These are phyloP conservation scores for Champsocephalus gunnari DNA, from an alignment of 2,797 vertebrate genomes.

Conservation along the genomic window DNA sequence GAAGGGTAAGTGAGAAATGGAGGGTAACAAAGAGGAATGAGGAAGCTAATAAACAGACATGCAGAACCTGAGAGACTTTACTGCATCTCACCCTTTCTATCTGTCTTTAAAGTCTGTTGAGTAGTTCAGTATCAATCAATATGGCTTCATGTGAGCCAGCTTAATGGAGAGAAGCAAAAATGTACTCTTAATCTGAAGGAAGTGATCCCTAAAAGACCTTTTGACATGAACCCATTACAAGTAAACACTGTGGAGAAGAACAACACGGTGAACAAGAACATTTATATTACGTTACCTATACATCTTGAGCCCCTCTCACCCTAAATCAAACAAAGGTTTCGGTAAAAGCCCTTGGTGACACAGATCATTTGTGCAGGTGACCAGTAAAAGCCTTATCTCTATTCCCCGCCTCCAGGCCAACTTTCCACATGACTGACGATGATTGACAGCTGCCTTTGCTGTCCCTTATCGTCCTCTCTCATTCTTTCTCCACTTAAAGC, in stretches of 20 bases:
- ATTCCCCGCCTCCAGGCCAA: conserved; percentile 3
- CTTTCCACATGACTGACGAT: conserved; percentile 25
- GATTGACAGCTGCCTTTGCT: conserved; percentile 45
- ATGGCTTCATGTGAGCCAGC: conserved; percentile 24
- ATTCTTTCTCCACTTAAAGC: not conserved
- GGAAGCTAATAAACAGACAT: conserved; percentile 21
- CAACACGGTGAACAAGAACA: not conserved
- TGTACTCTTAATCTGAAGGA: conserved; percentile 15
- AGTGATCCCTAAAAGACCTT: conserved; percentile 24
- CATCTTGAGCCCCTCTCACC: conserved; percentile 1
- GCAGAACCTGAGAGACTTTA: conserved; percentile 19
- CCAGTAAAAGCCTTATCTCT: conserved; percentile 7
- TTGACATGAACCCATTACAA: conserved; percentile 10
- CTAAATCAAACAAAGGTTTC: conserved; percentile 12
- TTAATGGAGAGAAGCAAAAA: conserved; percentile 28
- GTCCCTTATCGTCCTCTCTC: conserved; percentile 1
- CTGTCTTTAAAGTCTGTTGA: conserved; percentile 15
- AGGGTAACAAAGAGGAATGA: not conserved
- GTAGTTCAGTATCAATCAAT: conserved; percentile 42
- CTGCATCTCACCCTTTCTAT: conserved; percentile 17
- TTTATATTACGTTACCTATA: not conserved
- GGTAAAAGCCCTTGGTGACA: not conserved
- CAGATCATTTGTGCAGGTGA: conserved; percentile 6
- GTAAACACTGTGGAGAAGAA: conserved; percentile 1
- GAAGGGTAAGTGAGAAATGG: conserved; percentile 12